Evolutionary conservation across 2,888 invertebrate genomes (phyloP).

Genomic region (Phyllotreta cruciferae): DNA sequence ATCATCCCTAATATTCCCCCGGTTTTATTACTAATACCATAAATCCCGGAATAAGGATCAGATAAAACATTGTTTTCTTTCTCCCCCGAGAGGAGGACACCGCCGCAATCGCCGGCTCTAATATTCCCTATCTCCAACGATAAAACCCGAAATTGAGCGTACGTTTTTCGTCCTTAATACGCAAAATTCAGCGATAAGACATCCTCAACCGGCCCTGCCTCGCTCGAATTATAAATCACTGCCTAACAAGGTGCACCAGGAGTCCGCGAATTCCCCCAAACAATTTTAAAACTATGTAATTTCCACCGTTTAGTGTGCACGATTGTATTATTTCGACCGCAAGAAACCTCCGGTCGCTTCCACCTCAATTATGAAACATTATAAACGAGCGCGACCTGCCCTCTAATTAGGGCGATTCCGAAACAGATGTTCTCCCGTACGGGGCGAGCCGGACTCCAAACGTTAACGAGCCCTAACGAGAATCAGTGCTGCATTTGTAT

Average conservation of each 20-base stretch:
- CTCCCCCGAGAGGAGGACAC: conserved; percentile 7
- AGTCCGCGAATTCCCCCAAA: neutral
- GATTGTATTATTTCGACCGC: conserved; percentile 7
- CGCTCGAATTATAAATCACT: conserved; percentile 1
- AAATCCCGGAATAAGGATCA: conserved; percentile 32
- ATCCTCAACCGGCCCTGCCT: too few relatives aligned
- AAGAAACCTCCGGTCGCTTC: conserved; percentile 12
- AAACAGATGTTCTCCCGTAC: conserved; percentile 25
- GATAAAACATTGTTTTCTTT: conserved; percentile 35
- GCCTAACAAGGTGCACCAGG: conserved; percentile 8
- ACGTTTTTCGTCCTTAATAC: too few relatives aligned
- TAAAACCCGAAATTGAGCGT: too few relatives aligned
- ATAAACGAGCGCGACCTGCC: conserved; percentile 16
- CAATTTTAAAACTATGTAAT: conserved; percentile 10
- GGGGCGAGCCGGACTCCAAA: neutral
- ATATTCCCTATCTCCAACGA: too few relatives aligned
- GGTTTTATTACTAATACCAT: conserved; percentile 36
- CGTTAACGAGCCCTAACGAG: conserved; percentile 7
- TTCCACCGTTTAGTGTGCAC: conserved; percentile 2
- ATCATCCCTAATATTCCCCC: conserved; percentile 28
- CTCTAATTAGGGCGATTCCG: conserved; percentile 26
- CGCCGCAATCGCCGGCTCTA: too few relatives aligned
- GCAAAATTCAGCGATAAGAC: too few relatives aligned
- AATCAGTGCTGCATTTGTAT: neutral
- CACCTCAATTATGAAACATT: conserved; percentile 14